A percentile compares a stretch with the other conserved stretches of the same genome.
Evolutionary conservation across 2,888 invertebrate species (phyloP).

Genomic region (Prenolepis imparis): DNA sequence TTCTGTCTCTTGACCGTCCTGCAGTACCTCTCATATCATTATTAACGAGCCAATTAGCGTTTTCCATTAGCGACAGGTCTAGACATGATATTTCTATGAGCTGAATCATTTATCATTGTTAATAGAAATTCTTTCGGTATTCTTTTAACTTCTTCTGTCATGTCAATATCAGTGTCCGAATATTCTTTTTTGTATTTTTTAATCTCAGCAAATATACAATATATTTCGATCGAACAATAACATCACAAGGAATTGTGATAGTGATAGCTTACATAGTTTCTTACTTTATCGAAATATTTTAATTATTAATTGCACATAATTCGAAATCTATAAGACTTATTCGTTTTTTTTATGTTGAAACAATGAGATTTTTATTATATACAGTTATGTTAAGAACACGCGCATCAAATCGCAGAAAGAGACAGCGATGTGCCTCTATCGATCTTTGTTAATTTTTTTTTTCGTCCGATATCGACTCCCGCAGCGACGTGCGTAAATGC

Average conservation of each 20-base stretch:
- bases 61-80: constrained; percentile 62
- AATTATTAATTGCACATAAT: not conserved
- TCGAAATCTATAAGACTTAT: not conserved
- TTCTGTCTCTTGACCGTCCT: constrained; percentile 48
- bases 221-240: not conserved
- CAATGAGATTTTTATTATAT: not conserved
- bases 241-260: not conserved
- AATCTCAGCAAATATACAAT: not conserved
- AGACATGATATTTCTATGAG: constrained; percentile 39
- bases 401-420: not conserved
- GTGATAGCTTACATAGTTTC: not conserved
- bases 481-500: constrained; percentile 44
- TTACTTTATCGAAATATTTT: not conserved
- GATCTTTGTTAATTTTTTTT: constrained; percentile 45
- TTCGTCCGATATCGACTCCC: constrained; percentile 36
- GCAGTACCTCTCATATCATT: constrained; percentile 59
- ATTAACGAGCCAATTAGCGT: constrained; percentile 73
- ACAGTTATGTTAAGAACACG: not conserved
- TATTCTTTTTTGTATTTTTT: not conserved
- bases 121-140: not conserved
- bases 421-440: not conserved
- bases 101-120: not conserved
- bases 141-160: not conserved
- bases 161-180: not conserved
- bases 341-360: not conserved